Evolutionary conservation across 2,797 vertebrate genomes (phyloP).

Genomic region (Denticeps clupeoides): DNA sequence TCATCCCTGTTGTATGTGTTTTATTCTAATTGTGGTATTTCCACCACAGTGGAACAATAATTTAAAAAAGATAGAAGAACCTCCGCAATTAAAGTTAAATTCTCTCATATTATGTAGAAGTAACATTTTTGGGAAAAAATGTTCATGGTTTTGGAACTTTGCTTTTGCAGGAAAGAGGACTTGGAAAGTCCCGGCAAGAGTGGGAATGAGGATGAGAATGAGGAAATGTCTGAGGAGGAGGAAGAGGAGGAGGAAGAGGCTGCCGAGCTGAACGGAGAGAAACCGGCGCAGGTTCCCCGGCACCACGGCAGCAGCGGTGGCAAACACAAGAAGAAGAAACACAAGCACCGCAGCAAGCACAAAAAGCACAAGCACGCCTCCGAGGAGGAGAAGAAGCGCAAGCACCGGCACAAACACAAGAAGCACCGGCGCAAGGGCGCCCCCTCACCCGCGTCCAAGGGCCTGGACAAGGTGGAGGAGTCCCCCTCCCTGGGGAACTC

Average conservation of each 20-base stretch:
- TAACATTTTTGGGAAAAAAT: no score
- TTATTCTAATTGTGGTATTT: no score
- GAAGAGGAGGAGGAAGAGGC: conserved; percentile 39
- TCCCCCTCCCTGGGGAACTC: conserved; percentile 60
- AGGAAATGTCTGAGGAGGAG: conserved; percentile 81
- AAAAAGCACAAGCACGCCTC: conserved; percentile 95
- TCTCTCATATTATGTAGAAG: no score
- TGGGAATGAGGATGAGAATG: conserved; percentile 86
- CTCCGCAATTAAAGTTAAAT: no score
- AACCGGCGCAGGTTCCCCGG: conserved; percentile 55
- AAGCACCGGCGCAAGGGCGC: conserved; percentile 93
- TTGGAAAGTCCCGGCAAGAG: conserved; percentile 78
- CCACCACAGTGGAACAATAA: no score
- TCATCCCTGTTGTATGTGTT: no score
- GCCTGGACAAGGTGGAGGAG: conserved; percentile 41
- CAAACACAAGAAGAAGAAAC: conserved; percentile 98
- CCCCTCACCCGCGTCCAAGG: conserved; percentile 55
- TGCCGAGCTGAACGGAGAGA: conserved; percentile 53
- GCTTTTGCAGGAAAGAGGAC: conserved; percentile 68
- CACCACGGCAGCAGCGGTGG: conserved; percentile 50
- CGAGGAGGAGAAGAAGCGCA: conserved; percentile 89
- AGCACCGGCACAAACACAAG: conserved; percentile 94
- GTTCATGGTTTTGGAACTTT: no score
- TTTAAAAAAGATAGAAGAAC: no score
- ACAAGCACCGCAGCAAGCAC: conserved; percentile 96